Percentiles rank a stretch among this genome's conserved stretches.
These are phyloP conservation scores for Protobothrops flavoviridis DNA, from an alignment of 2,113 vertebrate species.

Conservation along the genomic window DNA sequence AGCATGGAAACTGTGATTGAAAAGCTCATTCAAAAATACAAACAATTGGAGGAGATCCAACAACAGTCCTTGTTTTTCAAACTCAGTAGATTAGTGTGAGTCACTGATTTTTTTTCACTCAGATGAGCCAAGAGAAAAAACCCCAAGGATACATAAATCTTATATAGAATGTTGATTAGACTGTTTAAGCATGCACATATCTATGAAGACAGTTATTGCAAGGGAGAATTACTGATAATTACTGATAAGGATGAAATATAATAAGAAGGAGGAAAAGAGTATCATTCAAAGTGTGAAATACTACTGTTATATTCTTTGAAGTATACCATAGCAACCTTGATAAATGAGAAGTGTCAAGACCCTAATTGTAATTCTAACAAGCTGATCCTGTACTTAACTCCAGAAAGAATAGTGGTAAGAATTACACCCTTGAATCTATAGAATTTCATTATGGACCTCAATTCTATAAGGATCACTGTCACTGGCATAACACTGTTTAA, in stretches of 20 bases:
- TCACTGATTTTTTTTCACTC: neutral
- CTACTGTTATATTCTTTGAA: neutral
- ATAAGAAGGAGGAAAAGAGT: neutral
- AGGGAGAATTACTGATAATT: neutral
- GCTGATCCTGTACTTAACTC: neutral
- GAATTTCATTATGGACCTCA: neutral
- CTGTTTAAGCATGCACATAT: neutral
- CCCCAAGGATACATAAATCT: neutral
- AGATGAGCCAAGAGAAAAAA: neutral
- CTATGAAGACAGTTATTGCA: neutral
- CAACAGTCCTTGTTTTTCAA: neutral
- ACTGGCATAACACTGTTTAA: neutral
- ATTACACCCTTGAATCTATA: neutral
- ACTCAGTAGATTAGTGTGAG: neutral
- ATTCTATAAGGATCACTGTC: neutral
- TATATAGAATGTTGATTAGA: neutral
- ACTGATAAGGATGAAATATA: neutral
- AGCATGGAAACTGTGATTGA: neutral
- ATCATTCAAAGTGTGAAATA: neutral
- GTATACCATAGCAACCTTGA: neutral
- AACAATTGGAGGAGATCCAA: neutral
- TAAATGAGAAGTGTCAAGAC: neutral
- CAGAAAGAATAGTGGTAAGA: neutral
- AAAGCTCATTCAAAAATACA: neutral
- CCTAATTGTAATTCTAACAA: neutral